A percentile compares a stretch with the other conserved stretches of the same genome.
phyloP scores from a whole-genome alignment of 1,140 invertebrate genomes.

The Lutraria rhynchaena region DNA sequence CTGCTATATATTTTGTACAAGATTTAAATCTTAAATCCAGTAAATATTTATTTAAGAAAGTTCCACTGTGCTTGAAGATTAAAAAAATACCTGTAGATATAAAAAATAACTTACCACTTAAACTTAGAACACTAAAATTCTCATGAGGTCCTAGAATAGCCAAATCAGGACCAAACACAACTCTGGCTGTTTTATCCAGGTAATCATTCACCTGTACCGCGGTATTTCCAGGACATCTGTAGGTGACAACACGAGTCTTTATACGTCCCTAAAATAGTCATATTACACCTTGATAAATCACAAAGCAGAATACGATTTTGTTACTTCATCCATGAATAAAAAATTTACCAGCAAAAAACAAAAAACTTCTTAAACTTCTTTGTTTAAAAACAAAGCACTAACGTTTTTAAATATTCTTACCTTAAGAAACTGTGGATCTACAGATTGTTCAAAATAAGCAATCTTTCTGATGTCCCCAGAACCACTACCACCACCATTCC shows the following conservation, averaged over 20 bases:
- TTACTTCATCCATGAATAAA: too few relatives aligned
- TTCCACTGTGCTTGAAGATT: too few relatives aligned
- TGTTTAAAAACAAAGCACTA: too few relatives aligned
- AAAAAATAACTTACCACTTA: conserved; percentile 74
- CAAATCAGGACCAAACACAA: conserved; percentile 80
- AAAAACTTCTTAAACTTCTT: too few relatives aligned
- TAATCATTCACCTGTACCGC: conserved; percentile 81
- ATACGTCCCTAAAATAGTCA: conserved; percentile 69
- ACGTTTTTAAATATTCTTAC: too few relatives aligned
- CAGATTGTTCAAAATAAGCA: conserved; percentile 78
- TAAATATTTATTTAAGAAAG: too few relatives aligned
- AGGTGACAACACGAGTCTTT: conserved; percentile 76
- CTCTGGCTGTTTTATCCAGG: conserved; percentile 77
- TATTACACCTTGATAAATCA: too few relatives aligned
- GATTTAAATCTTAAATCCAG: too few relatives aligned
- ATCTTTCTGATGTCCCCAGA: conserved; percentile 76
- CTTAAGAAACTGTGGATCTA: conserved; percentile 72
- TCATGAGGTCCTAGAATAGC: conserved; percentile 80
- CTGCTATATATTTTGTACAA: too few relatives aligned
- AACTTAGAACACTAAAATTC: conserved; percentile 79
- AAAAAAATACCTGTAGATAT: too few relatives aligned
- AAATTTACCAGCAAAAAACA: too few relatives aligned
- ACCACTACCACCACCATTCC: conserved; percentile 74
- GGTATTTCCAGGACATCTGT: conserved; percentile 79
- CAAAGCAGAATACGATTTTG: too few relatives aligned